Conservation (phyloP, 2,888 invertebrate species). For the Drosophila stalkeri region DNA sequence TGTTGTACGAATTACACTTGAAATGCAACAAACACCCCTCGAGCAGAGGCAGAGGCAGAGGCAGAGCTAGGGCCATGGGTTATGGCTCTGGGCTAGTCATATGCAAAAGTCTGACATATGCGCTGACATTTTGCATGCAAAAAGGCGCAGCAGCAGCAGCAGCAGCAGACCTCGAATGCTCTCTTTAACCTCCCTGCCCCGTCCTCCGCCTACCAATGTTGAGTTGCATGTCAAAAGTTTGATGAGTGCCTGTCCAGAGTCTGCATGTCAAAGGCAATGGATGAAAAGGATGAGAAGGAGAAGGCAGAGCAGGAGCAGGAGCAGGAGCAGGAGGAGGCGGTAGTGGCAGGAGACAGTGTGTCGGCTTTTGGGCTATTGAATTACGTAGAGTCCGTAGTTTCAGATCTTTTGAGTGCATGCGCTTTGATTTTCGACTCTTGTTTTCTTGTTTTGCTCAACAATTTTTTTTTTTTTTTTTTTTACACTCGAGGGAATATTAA, state of each 20-base stretch:
- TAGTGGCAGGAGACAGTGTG: slow-evolving; percentile 12
- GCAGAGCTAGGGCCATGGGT: background rate
- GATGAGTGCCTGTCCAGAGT: slow-evolving; percentile 77
- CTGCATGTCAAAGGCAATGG: slow-evolving; percentile 69
- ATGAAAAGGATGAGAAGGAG: slow-evolving; percentile 10
- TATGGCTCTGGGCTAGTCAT: slow-evolving; percentile 28
- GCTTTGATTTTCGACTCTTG: slow-evolving; percentile 67
- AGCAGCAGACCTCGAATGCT: slow-evolving; percentile 51
- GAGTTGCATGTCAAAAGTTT: slow-evolving; percentile 78
- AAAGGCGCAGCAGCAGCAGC: slow-evolving; percentile 73
- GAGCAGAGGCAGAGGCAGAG: slow-evolving; percentile 16
- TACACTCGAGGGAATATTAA: slow-evolving; percentile 63
- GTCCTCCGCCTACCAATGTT: slow-evolving; percentile 12
- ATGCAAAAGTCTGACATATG: slow-evolving; percentile 80
- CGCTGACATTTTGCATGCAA: slow-evolving; percentile 81
- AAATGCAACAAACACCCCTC: slow-evolving; percentile 55
- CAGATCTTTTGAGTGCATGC: slow-evolving; percentile 76
- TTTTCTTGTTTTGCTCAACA: slow-evolving; percentile 5
- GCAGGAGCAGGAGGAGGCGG: background rate
- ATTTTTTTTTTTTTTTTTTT: slow-evolving; percentile 22
- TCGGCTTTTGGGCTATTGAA: slow-evolving; percentile 74
- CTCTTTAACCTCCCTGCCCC: slow-evolving; percentile 29
- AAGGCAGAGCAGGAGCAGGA: background rate
- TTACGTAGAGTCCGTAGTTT: slow-evolving; percentile 72
- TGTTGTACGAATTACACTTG: slow-evolving; percentile 11